Base-by-base conservation (phyloP, 2,888 invertebrate species). In the Ariolimax columbianus region DNA sequence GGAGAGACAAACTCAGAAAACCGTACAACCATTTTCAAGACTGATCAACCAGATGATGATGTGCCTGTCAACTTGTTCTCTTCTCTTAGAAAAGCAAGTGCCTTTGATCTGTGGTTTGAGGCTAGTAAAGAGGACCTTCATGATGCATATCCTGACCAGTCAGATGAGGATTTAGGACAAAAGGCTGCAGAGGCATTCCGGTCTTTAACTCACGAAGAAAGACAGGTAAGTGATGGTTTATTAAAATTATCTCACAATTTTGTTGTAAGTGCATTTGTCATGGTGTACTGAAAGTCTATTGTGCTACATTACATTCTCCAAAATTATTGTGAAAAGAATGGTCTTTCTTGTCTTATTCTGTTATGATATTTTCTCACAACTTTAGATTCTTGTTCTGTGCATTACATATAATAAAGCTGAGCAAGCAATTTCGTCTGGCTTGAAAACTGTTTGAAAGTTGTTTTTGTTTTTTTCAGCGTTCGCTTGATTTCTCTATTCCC, bases 31-130 rank as follows among this genome's bases (percentile, higher is more conserved):
- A n/a, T n/a, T n/a, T n/a, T n/a, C n/a, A n/a, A n/a, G n/a, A n/a
- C n/a, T n/a, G n/a, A n/a, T n/a, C n/a, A n/a, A n/a, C n/a, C n/a
- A n/a, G n/a, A n/a, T n/a, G n/a, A n/a, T n/a, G n/a, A n/a, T n/a
- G n/a, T n/a, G n/a, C n/a, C n/a, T n/a, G n/a, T n/a, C n/a, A n/a
- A n/a, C 40, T 4, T 75, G n/a, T 30, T 38, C n/a, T 30, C 43
- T n/a, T 59, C 47, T 47, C 14, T 19, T 78, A 87, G 87, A 80
- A 79, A 78, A 47, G 47, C 73, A 17, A 89, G 89, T 80, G 91
- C 91, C 9, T 93, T 93, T 90, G 90, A 92, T 73, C 82, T 92
- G 79, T 93, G 93, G 93, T 84, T 91, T 47, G 91, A 91, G 30
- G 91, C 90, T 26, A 91, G 90, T 80, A 88, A 88, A 75, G 86